A percentile compares a stretch with the other conserved stretches of the same genome.
phyloP scores from a whole-genome alignment of 2,797 vertebrate species.

The Hydrophis major region DNA sequence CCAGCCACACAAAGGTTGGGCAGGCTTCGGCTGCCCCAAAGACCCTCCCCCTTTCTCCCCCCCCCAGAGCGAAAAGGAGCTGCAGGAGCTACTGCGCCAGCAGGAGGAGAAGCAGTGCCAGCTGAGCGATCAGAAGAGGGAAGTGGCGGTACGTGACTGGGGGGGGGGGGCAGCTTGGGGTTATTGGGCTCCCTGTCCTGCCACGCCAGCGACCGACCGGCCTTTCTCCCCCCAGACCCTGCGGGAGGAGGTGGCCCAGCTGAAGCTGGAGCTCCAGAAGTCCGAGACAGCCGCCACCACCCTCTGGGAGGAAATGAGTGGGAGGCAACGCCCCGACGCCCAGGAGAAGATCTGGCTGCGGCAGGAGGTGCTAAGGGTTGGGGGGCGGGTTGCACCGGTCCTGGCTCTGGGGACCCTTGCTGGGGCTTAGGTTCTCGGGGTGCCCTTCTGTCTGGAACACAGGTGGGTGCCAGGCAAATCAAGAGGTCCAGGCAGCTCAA shows the following conservation, averaged over 20 bases:
- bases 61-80: conserved; percentile 69
- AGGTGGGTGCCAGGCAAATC: fast-evolving
- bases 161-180: background rate
- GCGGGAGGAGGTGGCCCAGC: conserved; percentile 63
- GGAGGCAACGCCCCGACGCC: conserved; percentile 51
- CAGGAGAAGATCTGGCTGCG: conserved; percentile 70
- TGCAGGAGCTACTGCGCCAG: conserved; percentile 66
- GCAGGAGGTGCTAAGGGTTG: conserved; percentile 62
- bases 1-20: background rate
- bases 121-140: conserved; percentile 63
- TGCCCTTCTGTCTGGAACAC: background rate
- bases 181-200: background rate
- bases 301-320: conserved; percentile 68
- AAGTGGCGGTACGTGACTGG: conserved; percentile 60
- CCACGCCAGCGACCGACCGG: background rate
- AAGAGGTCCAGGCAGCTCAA: background rate
- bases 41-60: background rate
- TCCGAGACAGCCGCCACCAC: conserved; percentile 64
- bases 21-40: background rate
- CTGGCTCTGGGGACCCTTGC: background rate
- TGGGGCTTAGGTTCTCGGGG: background rate
- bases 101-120: conserved; percentile 70
- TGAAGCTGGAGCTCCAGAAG: conserved; percentile 63
- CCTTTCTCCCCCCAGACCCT: conserved; percentile 53
- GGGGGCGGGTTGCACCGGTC: background rate